Conservation (phyloP, 2,888 invertebrate genomes). For the Phengaris alcon region DNA sequence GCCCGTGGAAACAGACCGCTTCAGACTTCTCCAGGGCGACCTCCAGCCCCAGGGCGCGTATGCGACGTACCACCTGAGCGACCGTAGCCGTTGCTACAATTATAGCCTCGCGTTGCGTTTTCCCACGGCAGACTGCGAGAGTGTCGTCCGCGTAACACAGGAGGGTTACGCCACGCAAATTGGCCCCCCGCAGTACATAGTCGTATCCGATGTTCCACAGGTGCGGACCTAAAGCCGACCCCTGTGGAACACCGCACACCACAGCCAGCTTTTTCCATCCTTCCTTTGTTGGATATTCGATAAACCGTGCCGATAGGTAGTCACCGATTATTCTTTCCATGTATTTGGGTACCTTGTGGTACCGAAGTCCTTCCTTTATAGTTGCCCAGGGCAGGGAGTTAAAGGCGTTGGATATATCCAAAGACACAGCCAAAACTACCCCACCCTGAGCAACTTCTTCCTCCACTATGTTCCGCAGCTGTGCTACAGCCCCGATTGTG, state of each 20-base stretch:
- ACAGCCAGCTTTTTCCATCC: neutral
- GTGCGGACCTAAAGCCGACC: neutral
- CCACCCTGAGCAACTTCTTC: neutral
- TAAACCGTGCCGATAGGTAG: neutral
- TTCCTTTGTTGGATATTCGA: neutral
- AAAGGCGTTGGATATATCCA: too few species aligned
- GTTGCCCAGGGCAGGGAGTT: neutral
- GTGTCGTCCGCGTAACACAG: conserved; percentile 2
- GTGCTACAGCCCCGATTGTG: neutral
- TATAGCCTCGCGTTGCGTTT: conserved; percentile 18
- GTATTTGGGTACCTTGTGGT: neutral
- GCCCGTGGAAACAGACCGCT: conserved; percentile 29
- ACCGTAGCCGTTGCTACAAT: conserved; percentile 21
- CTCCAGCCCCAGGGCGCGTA: conserved; percentile 6
- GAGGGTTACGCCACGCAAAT: neutral
- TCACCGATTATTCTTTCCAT: neutral
- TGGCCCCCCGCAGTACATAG: neutral
- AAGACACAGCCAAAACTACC: too few species aligned
- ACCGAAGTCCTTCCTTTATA: neutral
- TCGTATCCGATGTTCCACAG: neutral
- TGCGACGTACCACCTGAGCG: neutral
- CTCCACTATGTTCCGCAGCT: neutral
- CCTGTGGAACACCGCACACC: conserved; percentile 11
- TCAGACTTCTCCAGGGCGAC: conserved; percentile 19
- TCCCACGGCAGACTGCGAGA: neutral